Conservation (phyloP, 2,888 invertebrate genomes). For the Vanessa cardui region DNA sequence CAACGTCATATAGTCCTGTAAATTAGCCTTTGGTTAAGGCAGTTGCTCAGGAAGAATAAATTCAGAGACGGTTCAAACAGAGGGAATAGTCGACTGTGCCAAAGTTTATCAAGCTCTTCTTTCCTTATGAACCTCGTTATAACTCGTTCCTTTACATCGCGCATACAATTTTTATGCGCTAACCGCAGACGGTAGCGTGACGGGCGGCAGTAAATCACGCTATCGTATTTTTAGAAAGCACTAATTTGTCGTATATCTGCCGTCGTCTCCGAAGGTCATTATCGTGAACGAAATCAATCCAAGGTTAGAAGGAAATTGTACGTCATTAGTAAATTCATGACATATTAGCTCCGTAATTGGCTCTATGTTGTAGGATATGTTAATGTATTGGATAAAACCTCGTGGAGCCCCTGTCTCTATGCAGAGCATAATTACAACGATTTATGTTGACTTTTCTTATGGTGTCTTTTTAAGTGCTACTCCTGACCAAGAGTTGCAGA, state of each 20-base stretch:
- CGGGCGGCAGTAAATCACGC: constrained; percentile 57
- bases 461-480: no score
- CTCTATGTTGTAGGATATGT: constrained; percentile 7
- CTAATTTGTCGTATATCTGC: constrained; percentile 59
- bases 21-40: no score
- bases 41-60: not conserved
- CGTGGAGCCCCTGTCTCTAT: no score
- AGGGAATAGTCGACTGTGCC: constrained; percentile 16
- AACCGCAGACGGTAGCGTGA: constrained; percentile 53
- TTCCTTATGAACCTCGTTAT: constrained; percentile 39
- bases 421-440: no score
- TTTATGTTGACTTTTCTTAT: no score
- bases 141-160: constrained; percentile 43
- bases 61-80: not conserved
- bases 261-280: constrained; percentile 54
- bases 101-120: constrained; percentile 47
- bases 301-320: constrained; percentile 21
- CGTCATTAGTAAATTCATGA: constrained; percentile 18
- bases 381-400: no score
- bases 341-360: not conserved
- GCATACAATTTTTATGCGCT: constrained; percentile 58
- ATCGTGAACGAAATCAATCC: constrained; percentile 36
- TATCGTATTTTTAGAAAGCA: constrained; percentile 61
- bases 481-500: no score
- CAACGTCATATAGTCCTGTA: no score